phyloP scores from a whole-genome alignment of 2,113 vertebrate genomes.

The Perognathus longimembris region DNA sequence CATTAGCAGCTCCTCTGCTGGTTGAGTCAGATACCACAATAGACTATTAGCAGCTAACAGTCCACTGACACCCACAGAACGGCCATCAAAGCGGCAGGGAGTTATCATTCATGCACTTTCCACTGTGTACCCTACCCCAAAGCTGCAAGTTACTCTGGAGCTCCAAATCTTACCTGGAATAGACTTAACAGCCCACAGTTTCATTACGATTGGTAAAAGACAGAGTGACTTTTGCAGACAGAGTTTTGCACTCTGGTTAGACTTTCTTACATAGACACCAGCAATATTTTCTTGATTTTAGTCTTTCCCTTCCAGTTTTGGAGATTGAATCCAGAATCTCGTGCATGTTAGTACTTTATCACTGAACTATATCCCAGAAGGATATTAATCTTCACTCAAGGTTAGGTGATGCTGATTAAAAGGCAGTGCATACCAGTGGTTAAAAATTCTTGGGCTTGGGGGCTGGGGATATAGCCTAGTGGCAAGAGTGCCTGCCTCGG shows the following conservation, averaged over 20 bases:
- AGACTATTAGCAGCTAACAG: conserved; percentile 7
- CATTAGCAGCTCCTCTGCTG: not conserved
- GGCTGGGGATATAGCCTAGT: too few species aligned
- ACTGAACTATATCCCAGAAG: not conserved
- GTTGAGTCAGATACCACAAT: not conserved
- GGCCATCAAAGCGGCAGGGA: not conserved
- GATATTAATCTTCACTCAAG: not conserved
- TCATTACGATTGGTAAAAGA: not conserved
- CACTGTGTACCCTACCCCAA: too few species aligned
- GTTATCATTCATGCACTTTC: not conserved
- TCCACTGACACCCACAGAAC: not conserved
- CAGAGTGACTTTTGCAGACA: not conserved
- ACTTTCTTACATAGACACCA: not conserved
- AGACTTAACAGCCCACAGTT: not conserved
- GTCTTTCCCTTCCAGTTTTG: not conserved
- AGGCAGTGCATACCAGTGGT: not conserved
- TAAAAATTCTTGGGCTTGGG: not conserved
- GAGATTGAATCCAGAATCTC: not conserved
- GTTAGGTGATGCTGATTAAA: not conserved
- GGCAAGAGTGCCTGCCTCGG: too few species aligned
- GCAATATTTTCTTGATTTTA: not conserved
- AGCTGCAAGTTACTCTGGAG: not conserved
- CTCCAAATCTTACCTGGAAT: not conserved
- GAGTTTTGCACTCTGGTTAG: not conserved
- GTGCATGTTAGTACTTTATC: not conserved